Base-by-base conservation (phyloP, 2,888 invertebrate genomes). In the Scaptomyza tumidula region DNA sequence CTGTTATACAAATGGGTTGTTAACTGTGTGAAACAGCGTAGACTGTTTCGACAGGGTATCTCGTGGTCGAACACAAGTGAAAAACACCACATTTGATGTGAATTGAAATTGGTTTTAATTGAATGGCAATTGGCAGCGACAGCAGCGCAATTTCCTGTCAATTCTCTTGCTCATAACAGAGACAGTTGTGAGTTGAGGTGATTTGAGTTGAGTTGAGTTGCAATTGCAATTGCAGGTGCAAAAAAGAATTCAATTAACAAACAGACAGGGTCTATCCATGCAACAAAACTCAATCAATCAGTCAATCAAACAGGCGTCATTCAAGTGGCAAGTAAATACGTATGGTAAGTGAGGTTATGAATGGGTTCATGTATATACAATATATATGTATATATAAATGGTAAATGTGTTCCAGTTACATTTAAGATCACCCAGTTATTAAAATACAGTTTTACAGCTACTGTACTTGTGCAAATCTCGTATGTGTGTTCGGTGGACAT, bases 61-160 rank as follows among this genome's bases (percentile, higher is more conserved):
- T 14, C 1, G 11, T 0, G 2, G 14, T 27, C 39, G 24, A 2
- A 10, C 14, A 2, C 4, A 7, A n/a, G 6, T 39, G 1, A 16
- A 24, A 19, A 29, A 9, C 14, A 4, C 11, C 16, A n/a, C 33
- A 6, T 9, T n/a, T 56, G 41, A 31, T 39, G 65, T 33, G 49
- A 39, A 60, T 65, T 80, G 56, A 55, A 69, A 86, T 80, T 73
- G 62, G 60, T 58, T 76, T 69, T 78, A 83, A 80, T 86, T 80
- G 80, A 86, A 71, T 76, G 56, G 43, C 73, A 86, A 77, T 79
- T 76, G 71, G 39, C 64, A 59, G 52, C 67, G 45, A 58, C 58
- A 75, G 77, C 71, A 71, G 72, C 45, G 64, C 84, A 80, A 83
- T 83, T 86, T 82, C 82, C 82, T 80, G 72, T 56, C 68, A 61